Percentiles rank a stretch among this genome's conserved stretches.
Conservation (phyloP, 2,888 invertebrate species). For the Campoletis raptor region DNA sequence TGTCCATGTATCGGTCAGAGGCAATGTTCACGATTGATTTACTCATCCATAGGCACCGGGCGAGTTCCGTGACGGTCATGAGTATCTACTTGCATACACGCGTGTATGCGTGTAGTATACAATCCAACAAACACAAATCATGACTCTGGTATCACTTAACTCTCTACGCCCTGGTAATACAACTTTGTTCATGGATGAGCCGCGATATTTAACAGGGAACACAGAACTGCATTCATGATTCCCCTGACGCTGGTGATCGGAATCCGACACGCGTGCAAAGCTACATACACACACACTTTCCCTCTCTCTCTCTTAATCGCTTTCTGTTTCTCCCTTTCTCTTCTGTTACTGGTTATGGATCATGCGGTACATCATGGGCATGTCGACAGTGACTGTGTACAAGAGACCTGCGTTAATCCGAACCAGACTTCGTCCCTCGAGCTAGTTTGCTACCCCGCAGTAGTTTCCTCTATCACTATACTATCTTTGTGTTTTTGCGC, state of each 20-base stretch:
- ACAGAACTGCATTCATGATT: constrained; percentile 78
- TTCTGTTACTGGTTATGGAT: constrained; percentile 70
- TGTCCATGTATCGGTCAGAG: constrained; percentile 4
- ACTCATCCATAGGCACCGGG: constrained; percentile 2
- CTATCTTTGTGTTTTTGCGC: background rate
- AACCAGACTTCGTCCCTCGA: constrained; percentile 70
- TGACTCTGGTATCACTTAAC: constrained; percentile 32
- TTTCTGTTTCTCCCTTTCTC: background rate
- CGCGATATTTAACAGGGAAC: constrained; percentile 74
- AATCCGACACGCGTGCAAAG: constrained; percentile 75
- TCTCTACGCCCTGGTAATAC: constrained; percentile 53
- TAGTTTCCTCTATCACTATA: constrained; percentile 70
- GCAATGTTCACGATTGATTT: constrained; percentile 2
- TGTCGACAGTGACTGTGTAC: constrained; percentile 60
- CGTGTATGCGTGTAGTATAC: background rate
- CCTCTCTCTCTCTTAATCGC: background rate
- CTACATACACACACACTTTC: background rate
- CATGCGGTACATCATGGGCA: constrained; percentile 77
- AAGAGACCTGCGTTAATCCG: constrained; percentile 75
- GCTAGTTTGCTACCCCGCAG: constrained; percentile 73
- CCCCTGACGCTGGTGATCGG: constrained; percentile 73
- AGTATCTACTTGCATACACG: background rate
- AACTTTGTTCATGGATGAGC: constrained; percentile 58
- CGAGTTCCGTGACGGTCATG: background rate
- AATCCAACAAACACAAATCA: constrained; percentile 43